Evolutionary conservation across 2,113 vertebrate species (phyloP).

Genomic region (Proteles cristata): DNA sequence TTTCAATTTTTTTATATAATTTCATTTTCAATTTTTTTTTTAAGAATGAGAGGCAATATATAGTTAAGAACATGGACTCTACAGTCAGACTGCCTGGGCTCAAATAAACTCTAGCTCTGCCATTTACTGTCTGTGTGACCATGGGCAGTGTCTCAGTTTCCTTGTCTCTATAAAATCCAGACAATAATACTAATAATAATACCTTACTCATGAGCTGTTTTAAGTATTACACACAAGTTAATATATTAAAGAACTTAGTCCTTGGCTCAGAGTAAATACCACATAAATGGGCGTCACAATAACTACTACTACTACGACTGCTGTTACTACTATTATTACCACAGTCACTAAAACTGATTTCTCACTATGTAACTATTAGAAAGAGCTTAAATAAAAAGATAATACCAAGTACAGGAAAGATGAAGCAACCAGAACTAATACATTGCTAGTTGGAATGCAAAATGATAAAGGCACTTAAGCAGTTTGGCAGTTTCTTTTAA

Average conservation of each 20-base stretch:
- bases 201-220: not conserved
- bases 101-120: not conserved
- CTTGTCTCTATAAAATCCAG: not conserved
- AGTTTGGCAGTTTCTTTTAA: not conserved
- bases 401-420: not conserved
- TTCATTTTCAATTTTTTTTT: not conserved
- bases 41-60: not conserved
- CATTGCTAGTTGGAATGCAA: not conserved
- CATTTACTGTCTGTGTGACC: not conserved
- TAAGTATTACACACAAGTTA: not conserved
- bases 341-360: not conserved
- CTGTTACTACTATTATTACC: not conserved
- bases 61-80: not conserved
- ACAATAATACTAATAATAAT: not conserved
- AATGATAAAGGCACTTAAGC: not conserved
- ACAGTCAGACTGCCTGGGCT: not conserved
- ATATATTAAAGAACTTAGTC: not conserved
- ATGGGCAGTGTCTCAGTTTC: not conserved
- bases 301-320: not conserved
- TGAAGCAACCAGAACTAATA: not conserved
- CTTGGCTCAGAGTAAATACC: not conserved
- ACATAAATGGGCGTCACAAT: not conserved
- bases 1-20: not conserved
- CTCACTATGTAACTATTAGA: not conserved
- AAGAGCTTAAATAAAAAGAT: not conserved